These are phyloP conservation scores for Numida meleagris DNA, from an alignment of 2,113 vertebrate species.

Conservation along the genomic window DNA sequence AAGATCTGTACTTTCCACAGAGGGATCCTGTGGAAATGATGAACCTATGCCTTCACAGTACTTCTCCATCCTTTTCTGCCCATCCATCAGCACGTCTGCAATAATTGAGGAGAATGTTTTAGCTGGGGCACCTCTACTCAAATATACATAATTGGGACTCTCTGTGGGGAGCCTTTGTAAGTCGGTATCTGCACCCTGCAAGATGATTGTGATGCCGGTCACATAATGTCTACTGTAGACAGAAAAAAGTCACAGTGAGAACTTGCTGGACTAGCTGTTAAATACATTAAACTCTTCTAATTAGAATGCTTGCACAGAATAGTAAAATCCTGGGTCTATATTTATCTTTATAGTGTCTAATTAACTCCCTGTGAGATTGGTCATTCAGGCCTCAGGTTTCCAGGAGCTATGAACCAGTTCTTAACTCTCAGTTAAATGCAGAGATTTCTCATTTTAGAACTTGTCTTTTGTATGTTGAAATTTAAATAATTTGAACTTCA, in stretches of 20 bases:
- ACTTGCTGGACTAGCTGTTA: neutral
- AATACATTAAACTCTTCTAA: neutral
- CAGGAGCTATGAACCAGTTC: neutral
- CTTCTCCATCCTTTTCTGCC: neutral
- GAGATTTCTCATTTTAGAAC: neutral
- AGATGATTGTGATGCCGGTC: neutral
- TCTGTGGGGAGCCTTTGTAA: neutral
- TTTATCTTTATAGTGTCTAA: neutral
- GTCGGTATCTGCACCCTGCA: neutral
- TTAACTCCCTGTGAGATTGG: neutral
- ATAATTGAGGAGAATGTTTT: neutral
- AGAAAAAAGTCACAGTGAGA: neutral
- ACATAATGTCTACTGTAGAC: accelerated
- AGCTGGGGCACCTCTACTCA: neutral
- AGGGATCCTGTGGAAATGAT: neutral
- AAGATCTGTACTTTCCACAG: neutral
- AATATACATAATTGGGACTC: no score
- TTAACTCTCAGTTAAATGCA: neutral
- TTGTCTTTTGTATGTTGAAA: neutral
- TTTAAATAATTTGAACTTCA: neutral
- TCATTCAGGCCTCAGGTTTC: neutral
- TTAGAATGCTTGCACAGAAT: neutral
- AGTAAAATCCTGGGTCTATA: neutral
- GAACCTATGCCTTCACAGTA: neutral
- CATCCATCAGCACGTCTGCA: neutral